Base-by-base conservation (phyloP, 2,113 vertebrate genomes). In the Tricholaema leucomelas region DNA sequence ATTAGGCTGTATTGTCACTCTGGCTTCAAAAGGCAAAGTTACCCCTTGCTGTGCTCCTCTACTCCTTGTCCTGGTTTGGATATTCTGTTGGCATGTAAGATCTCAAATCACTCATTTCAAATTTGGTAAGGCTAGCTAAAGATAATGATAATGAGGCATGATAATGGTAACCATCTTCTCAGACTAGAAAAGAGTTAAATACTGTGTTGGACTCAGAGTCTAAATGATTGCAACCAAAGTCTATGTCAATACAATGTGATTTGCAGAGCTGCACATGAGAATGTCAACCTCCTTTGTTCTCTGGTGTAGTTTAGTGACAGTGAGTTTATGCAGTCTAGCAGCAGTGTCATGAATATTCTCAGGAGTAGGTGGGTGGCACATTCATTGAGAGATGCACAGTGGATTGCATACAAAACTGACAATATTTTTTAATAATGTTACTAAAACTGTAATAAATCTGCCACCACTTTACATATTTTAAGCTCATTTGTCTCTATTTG, bases 271-370 rank as follows among this genome's bases (percentile, higher is more conserved):
- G 25, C 2, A 1, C 17, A 1, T 83, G 44, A 92, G 81, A 93
- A 89, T 83, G 70, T 77, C 88, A 95, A 5, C 60, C 50, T 71
- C 75, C 85, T 91, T 90, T 74, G 85, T 89, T 93, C 90, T 52
- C 77, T 18, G 12, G 19, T 63, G 31, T 66, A 73, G 48, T 93
- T 79, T 74, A 86, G 77, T 55, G 73, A 92, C 46, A 91, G 71
- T 84, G 90, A 92, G 74, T 93, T 95, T 82, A 85, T 16, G 77
- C 46, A 86, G 80, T 90, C 92, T 82, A 94, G 61, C 52, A 85
- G 75, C 48, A 82, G 33, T 35, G 42, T 64, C 87, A 58, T 70
- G 72, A 85, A 64, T 85, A 91, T 78, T 89, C 72, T 87, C 82
- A 78, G 70, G 88, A 72, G 64, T 61, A 85, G 65, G 69, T 42